Percentiles rank a stretch among this genome's conserved stretches.
Evolutionary conservation across 1,140 invertebrate genomes (phyloP).

Genomic region (Lepidurus couesii): DNA sequence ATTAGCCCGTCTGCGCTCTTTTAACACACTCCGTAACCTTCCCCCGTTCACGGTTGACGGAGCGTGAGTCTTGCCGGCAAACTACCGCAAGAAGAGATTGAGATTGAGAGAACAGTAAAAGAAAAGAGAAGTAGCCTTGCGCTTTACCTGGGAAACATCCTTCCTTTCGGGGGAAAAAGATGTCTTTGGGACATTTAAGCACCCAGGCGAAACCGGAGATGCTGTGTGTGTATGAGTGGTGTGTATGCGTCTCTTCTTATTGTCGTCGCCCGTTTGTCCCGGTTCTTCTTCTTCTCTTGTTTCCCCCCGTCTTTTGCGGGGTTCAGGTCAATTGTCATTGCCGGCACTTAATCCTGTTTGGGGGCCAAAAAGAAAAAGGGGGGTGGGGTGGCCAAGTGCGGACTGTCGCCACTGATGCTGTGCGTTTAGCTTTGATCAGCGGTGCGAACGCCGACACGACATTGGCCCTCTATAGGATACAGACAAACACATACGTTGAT

Average conservation of each 20-base stretch:
- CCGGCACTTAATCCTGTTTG: slow-evolving; percentile 21
- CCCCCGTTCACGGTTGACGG: not conserved
- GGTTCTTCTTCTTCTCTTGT: too few relatives aligned
- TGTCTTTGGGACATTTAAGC: not conserved
- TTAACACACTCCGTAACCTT: slow-evolving; percentile 7
- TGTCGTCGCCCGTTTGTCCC: not conserved
- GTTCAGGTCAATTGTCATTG: slow-evolving; percentile 14
- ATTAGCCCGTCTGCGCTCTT: not conserved
- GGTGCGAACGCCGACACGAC: not conserved
- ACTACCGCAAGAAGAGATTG: not conserved
- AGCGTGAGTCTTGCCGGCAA: not conserved
- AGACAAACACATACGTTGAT: not conserved
- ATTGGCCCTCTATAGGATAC: not conserved
- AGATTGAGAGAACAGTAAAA: not conserved
- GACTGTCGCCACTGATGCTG: slow-evolving; percentile 18
- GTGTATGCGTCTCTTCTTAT: not conserved
- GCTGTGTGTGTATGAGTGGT: not conserved
- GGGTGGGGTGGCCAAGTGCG: not conserved
- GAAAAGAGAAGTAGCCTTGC: not conserved
- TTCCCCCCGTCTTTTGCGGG: not conserved
- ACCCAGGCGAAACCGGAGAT: not conserved
- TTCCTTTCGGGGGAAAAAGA: not conserved
- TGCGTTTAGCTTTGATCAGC: slow-evolving; percentile 18
- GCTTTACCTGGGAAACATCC: not conserved
- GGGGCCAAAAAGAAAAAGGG: not conserved